Base-by-base conservation (phyloP, 2,888 invertebrate species). In the Chymomyza caudatula region DNA sequence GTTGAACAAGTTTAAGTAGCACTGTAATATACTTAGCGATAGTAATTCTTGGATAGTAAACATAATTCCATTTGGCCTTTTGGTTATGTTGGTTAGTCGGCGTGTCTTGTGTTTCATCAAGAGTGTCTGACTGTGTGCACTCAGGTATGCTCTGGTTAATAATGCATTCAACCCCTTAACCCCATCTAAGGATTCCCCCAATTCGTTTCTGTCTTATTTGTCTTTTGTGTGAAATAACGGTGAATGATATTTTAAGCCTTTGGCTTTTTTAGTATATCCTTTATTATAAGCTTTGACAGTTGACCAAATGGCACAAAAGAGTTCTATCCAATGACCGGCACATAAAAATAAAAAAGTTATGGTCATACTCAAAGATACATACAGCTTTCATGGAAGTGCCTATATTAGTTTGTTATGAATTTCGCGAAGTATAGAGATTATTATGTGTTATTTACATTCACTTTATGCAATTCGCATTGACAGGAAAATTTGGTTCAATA, bases 31-130 rank as follows among this genome's bases (percentile, higher is more conserved):
- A 13, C 22, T 37, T 44, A 22, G 56, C 49, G 68, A 61, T 59
- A 58, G 59, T 59, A 66, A 71, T 44, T 58, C 66, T 78, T 62
- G 66, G 67, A 75, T 78, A 67, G 68, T 77, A 69, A 68, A 71
- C 79, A 85, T 82, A 86, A 82, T 82, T 86, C 71, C 75, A 76
- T 86, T 82, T 86, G 66, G 67, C 74, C 47, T 62, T 84, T 75
- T 75, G 59, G 84, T 37, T 11, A 37, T 37, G 29, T 37, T 37
- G 43, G 56, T 43, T 43, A 56, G 43, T 43, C 43, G 20, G 22
- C 13, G 8, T 52, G 23, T 37, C 29, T 37, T 37, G 11, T 37
- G 29, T 37, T 37, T 37, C 29, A 37, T 37, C 29, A 37, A 37
- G 29, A 22, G 19, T 52, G 52, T 25, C 52, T 52, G 47, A 20